Base-by-base conservation (phyloP, 1,140 invertebrate species). In the Heliconius himera region DNA sequence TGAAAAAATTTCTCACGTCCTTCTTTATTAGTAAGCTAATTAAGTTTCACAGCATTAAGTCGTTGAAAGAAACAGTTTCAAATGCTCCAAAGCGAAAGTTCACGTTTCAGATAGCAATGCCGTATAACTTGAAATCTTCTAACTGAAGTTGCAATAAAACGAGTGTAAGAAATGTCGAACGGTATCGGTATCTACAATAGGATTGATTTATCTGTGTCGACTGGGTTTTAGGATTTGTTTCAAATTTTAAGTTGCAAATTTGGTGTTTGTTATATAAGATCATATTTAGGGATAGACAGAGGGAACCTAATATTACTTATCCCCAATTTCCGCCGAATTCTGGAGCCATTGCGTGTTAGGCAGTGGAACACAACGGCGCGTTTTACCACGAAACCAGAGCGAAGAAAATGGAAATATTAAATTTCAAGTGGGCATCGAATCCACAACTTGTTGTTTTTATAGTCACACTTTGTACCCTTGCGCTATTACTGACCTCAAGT, bases 131-230 rank as follows among this genome's bases (percentile, higher is more conserved):
- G 72, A 49, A 56, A 56, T 33, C 38, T 60, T 74, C n/a, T 36
- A 54, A 36, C 56, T 11, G 73, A 33, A 26, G 73, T 36, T 56
- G 33, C 51, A 60, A 74, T 74, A 74, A 60, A 74, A 74, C 33
- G 51, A n/a, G 13, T 38, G 20, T 56, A 3, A 26, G 73, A n/a
- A 36, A 74, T 74, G 41, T 60, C n/a, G 51, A 56, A 36, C 49
- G 26, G n/a, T 46, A 13, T 13, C 41, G 9, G 9, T 46, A 36
- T 36, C 6, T 46, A 74, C 56, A 38, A 13, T 36, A 13, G 73
- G 41, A 74, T 56, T 60, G 51, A 38, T 74, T 74, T 38, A 60
- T 18, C 51, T 18, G 29, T 56, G 73, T 74, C 51, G 51, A n/a
- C 20, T 36, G 29, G 38, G 20, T 38, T n/a, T 54, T 8, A 3